phyloP scores from a whole-genome alignment of 2,888 invertebrate genomes.

The Penaeus monodon region DNA sequence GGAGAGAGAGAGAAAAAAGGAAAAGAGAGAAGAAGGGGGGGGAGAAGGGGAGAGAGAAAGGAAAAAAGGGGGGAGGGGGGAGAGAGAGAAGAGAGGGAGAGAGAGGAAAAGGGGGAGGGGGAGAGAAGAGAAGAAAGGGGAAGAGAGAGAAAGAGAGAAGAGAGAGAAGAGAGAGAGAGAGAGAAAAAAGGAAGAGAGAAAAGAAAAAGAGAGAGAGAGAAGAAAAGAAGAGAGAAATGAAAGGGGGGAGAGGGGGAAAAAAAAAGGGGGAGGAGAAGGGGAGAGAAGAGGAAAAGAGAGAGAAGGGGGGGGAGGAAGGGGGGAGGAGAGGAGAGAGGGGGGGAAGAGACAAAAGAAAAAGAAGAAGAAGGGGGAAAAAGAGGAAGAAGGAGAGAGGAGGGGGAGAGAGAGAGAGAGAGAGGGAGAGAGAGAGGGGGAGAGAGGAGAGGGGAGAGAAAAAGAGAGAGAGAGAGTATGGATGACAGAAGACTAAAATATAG shows the following conservation, averaged over 20 bases:
- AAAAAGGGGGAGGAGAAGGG: conserved; percentile 9
- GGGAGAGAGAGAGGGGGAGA: neutral
- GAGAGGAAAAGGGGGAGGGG: neutral
- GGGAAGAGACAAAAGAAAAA: neutral
- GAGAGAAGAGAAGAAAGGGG: neutral
- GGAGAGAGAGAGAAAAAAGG: too few relatives aligned
- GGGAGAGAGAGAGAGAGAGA: neutral
- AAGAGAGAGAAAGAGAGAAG: conserved; percentile 16
- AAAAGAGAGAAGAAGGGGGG: neutral
- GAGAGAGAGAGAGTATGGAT: conserved; percentile 10
- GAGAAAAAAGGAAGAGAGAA: neutral
- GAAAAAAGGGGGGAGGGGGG: neutral
- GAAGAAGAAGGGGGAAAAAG: neutral
- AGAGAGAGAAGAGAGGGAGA: neutral
- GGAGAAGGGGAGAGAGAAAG: neutral
- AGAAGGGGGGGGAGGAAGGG: neutral
- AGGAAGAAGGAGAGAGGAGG: neutral
- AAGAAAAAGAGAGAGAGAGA: neutral
- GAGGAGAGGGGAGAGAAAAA: neutral
- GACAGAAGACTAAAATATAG: neutral
- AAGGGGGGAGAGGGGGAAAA: conserved; percentile 14
- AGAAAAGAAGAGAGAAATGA: neutral
- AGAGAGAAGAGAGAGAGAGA: conserved; percentile 9
- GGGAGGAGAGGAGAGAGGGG: neutral
- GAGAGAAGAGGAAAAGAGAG: neutral